Evolutionary conservation across 2,888 invertebrate genomes (phyloP).

Genomic region (Napeogenes sylphis): DNA sequence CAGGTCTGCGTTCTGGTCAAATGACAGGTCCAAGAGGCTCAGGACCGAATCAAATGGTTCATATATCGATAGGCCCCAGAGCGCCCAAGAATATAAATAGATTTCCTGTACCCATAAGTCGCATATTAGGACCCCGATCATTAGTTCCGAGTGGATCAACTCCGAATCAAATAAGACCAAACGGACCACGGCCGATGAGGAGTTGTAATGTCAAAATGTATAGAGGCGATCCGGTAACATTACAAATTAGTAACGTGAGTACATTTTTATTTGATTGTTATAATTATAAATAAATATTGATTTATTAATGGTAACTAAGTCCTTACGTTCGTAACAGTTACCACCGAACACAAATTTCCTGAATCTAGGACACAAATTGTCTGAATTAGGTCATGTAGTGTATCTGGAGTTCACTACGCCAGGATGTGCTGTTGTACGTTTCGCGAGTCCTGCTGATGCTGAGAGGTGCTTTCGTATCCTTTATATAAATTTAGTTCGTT

Average conservation of each 20-base stretch:
- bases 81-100: conserved; percentile 5
- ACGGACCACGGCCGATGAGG: conserved; percentile 8
- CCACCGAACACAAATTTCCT: conserved; percentile 54
- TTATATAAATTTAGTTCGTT: conserved; percentile 33
- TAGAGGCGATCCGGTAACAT: conserved; percentile 31
- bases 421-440: conserved; percentile 54
- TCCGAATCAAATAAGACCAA: conserved; percentile 11
- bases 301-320: not conserved
- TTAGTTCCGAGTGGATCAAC: conserved; percentile 8
- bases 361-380: conserved; percentile 49
- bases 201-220: conserved; percentile 20
- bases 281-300: not conserved
- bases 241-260: conserved; percentile 49
- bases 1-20: not conserved
- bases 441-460: conserved; percentile 45
- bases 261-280: conserved; percentile 4
- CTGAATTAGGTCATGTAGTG: conserved; percentile 51
- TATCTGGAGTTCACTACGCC: conserved; percentile 53
- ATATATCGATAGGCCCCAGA: conserved; percentile 8
- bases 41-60: conserved; percentile 6
- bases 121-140: conserved; percentile 11
- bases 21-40: conserved; percentile 13
- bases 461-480: conserved; percentile 64
- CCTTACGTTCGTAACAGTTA: conserved; percentile 41
- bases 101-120: conserved; percentile 7